These are phyloP conservation scores for Liodrosophila aerea DNA, from an alignment of 2,888 invertebrate species.

Conservation along the genomic window DNA sequence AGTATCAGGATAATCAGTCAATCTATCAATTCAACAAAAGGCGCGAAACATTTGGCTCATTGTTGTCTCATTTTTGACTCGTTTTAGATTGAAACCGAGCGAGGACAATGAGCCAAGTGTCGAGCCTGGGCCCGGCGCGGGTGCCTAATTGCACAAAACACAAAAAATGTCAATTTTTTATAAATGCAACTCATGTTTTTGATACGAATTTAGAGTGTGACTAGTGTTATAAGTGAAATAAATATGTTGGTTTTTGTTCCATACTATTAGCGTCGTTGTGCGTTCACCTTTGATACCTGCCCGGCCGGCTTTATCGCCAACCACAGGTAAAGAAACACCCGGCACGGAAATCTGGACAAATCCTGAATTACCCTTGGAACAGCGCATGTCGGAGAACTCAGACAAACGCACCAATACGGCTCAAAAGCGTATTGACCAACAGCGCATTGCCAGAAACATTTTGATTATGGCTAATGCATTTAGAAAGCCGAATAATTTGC, in stretches of 20 bases:
- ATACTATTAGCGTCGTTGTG: constrained; percentile 87
- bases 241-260: constrained; percentile 34
- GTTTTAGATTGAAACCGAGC: constrained; percentile 73
- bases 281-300: constrained; percentile 92
- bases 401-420: constrained; percentile 85
- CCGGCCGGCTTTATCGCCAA: constrained; percentile 88
- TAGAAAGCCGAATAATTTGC: constrained; percentile 43
- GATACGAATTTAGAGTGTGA: constrained; percentile 60
- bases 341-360: constrained; percentile 89
- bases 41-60: constrained; percentile 64
- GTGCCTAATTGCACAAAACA: constrained; percentile 8
- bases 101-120: constrained; percentile 70
- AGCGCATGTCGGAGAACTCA: constrained; percentile 79
- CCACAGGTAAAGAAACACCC: constrained; percentile 80
- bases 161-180: constrained; percentile 8
- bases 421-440: constrained; percentile 86
- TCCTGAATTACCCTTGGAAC: constrained; percentile 82
- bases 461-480: constrained; percentile 79
- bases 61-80: constrained; percentile 75
- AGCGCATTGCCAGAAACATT: constrained; percentile 85
- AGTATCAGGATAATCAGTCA: constrained; percentile 80
- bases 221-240: constrained; percentile 54
- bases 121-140: constrained; percentile 25
- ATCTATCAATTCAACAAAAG: background rate
- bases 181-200: constrained; percentile 33